A percentile compares a stretch with the other conserved stretches of the same genome.
Conservation (phyloP, 2,888 invertebrate genomes). For the Phania funesta region DNA sequence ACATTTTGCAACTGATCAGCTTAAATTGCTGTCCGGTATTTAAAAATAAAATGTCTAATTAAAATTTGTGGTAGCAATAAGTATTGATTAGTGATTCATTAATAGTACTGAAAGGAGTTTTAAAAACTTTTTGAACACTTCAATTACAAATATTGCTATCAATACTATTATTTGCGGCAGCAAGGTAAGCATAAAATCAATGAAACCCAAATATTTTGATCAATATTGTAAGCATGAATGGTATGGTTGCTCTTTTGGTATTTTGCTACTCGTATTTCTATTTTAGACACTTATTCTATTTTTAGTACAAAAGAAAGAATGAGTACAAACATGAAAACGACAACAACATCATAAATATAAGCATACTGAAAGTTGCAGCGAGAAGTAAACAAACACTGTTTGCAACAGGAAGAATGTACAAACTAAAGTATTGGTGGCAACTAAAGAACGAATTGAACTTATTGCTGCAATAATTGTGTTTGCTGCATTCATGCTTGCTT, state of each 20-base stretch:
- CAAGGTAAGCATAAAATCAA: too few relatives aligned
- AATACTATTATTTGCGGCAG: too few relatives aligned
- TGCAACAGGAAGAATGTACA: constrained; percentile 14
- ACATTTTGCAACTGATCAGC: too few relatives aligned
- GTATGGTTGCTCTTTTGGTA: constrained; percentile 1
- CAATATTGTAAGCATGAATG: neutral
- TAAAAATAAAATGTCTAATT: too few relatives aligned
- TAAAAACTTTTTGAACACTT: too few relatives aligned
- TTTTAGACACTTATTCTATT: constrained; percentile 51
- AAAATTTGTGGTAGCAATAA: too few relatives aligned
- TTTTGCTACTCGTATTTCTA: constrained; percentile 26
- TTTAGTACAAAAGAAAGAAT: constrained; percentile 45
- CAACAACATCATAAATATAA: constrained; percentile 20
- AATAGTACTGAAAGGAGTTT: too few relatives aligned
- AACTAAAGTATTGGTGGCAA: constrained; percentile 23
- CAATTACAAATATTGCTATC: too few relatives aligned
- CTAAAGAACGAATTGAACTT: constrained; percentile 50
- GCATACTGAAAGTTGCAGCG: constrained; percentile 13
- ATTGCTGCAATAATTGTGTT: constrained; percentile 49
- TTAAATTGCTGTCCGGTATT: too few relatives aligned
- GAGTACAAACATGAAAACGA: neutral
- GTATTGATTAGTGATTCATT: too few relatives aligned
- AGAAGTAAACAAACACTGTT: neutral
- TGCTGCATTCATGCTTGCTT: constrained; percentile 41
- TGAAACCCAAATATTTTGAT: too few relatives aligned